phyloP scores from a whole-genome alignment of 2,888 invertebrate species.

The Alloplasta piceator region DNA sequence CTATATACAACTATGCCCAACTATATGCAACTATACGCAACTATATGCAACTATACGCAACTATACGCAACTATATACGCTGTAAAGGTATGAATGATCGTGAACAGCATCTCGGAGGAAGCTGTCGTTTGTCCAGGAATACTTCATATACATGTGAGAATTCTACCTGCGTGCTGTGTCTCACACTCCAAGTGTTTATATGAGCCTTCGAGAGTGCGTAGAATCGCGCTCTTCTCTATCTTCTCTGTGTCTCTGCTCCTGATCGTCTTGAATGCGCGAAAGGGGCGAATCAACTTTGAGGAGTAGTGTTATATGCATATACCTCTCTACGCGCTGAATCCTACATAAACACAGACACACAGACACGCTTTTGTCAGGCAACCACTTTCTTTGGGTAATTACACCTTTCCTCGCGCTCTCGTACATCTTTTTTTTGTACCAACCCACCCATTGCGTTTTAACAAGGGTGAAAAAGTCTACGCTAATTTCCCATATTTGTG shows the following conservation, averaged over 20 bases:
- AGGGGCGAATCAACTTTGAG: conserved; percentile 49
- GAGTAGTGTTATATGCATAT: conserved; percentile 6
- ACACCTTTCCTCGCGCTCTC: conserved; percentile 57
- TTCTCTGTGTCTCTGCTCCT: conserved; percentile 63
- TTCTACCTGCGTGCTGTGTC: conserved; percentile 58
- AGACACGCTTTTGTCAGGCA: conserved; percentile 66
- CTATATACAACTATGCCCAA: too few species aligned
- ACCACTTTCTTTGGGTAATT: conserved; percentile 79
- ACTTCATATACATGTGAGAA: neutral
- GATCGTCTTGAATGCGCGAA: conserved; percentile 74
- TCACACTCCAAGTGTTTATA: conserved; percentile 68
- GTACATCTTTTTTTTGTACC: conserved; percentile 55
- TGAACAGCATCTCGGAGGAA: too few species aligned
- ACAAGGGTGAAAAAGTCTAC: neutral
- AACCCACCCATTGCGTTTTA: conserved; percentile 25
- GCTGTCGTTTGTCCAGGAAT: too few species aligned
- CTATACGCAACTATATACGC: too few species aligned
- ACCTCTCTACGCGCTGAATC: neutral
- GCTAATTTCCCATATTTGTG: neutral
- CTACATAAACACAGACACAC: too few species aligned
- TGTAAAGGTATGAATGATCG: too few species aligned
- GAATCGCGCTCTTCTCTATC: conserved; percentile 29
- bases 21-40: too few species aligned
- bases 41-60: too few species aligned
- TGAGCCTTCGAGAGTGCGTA: conserved; percentile 52